Percentiles rank a stretch among this genome's conserved stretches.
Conservation (phyloP, 2,888 invertebrate genomes). For the Stictocephala bisonia region DNA sequence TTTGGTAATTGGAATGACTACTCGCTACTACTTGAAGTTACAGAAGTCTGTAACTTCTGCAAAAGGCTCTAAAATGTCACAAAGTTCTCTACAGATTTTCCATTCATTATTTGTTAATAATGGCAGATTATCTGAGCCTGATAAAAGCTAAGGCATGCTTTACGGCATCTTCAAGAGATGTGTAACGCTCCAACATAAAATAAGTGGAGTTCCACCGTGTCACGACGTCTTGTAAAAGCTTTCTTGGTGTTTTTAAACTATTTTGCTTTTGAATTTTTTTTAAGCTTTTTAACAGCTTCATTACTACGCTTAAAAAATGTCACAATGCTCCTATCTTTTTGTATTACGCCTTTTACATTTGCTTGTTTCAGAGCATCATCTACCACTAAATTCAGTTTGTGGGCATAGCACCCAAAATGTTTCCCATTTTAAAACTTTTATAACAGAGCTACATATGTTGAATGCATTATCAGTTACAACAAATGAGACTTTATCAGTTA, state of each 20-base stretch:
- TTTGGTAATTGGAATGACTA: not conserved
- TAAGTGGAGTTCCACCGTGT: constrained; percentile 20
- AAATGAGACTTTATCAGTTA: constrained; percentile 58
- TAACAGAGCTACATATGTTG: constrained; percentile 41
- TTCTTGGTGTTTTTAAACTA: constrained; percentile 7
- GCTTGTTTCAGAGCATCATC: constrained; percentile 11
- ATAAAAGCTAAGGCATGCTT: constrained; percentile 51
- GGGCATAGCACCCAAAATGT: constrained; percentile 54
- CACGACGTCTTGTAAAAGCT: constrained; percentile 2
- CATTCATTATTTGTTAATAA: not conserved
- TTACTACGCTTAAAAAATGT: constrained; percentile 16
- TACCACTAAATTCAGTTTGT: constrained; percentile 17
- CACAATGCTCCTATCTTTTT: not conserved
- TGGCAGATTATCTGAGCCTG: constrained; percentile 1
- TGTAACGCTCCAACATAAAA: constrained; percentile 15
- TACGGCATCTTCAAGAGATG: constrained; percentile 11
- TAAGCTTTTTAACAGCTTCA: not conserved
- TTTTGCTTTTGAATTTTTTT: constrained; percentile 4
- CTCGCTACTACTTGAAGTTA: not conserved
- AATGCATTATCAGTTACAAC: constrained; percentile 56
- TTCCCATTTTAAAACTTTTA: constrained; percentile 51
- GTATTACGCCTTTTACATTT: too few species aligned
- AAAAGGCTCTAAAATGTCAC: not conserved
- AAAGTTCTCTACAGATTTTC: not conserved
- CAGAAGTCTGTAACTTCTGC: constrained; percentile 3